Conservation (phyloP, 2,888 invertebrate genomes). For the Lordiphosa fenestrarum region DNA sequence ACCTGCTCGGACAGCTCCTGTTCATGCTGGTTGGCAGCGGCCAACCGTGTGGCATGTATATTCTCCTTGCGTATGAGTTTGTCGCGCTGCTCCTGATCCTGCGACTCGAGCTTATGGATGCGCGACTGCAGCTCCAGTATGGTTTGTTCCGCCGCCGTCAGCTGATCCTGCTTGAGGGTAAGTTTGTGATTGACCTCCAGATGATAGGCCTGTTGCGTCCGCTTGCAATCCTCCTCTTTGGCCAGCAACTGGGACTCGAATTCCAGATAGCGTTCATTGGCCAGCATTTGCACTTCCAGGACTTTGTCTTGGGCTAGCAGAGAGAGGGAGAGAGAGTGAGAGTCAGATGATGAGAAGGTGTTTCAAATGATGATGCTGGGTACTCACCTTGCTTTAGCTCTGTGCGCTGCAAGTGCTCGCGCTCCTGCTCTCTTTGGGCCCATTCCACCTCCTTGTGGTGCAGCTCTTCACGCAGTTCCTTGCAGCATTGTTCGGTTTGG, state of each 20-base stretch:
- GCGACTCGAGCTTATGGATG: constrained; percentile 59
- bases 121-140: constrained; percentile 68
- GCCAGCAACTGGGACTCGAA: constrained; percentile 71
- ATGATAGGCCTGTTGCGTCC: constrained; percentile 67
- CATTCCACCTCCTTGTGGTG: constrained; percentile 77
- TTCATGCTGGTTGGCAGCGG: constrained; percentile 69
- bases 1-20: constrained; percentile 75
- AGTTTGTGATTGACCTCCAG: constrained; percentile 70
- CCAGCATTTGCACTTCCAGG: constrained; percentile 74
- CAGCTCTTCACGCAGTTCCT: constrained; percentile 76
- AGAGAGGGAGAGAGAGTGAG: constrained; percentile 15
- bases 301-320: constrained; percentile 83
- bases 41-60: constrained; percentile 61
- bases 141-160: constrained; percentile 79
- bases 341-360: neutral
- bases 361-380: neutral
- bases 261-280: constrained; percentile 71
- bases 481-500: constrained; percentile 71
- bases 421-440: constrained; percentile 72
- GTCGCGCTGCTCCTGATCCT: constrained; percentile 70
- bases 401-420: constrained; percentile 73
- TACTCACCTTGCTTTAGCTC: constrained; percentile 78
- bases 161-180: constrained; percentile 75
- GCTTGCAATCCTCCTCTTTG: constrained; percentile 70
- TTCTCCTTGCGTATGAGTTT: constrained; percentile 70